Evolutionary conservation across 2,797 vertebrate species (phyloP), one percentile per base, ranked within the genome.

Genomic region (Sebastolobus altivelis): DNA sequence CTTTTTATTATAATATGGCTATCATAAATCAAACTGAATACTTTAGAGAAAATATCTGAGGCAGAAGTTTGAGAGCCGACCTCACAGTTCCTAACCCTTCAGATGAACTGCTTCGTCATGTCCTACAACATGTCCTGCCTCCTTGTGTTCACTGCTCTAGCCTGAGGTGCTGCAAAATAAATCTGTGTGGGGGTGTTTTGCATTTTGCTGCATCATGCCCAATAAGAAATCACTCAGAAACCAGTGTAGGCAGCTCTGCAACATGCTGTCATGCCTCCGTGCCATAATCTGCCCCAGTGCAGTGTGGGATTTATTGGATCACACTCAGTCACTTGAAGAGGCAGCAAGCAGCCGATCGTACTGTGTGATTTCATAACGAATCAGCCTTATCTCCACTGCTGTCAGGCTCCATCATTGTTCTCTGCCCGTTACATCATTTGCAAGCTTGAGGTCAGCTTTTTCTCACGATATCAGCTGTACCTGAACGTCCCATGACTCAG

Each of bases 181-280:
- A 83, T 80, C 52, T n/a, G 54, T 52, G 72, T 59, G 80, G 66
- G 69, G 71, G 33, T 78, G 80, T 82, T 87, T 73, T 80, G 79
- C 81, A 86, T 90, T 87, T 83, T 92, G 86, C 89, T 91, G 91
- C 88, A 90, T 92, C 91, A 90, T 58, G 77, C 11, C 69, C 38
- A 20, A 52, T 8, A 54, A 18, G 1, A 75, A 86, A 75, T 43
- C 54, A 49, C 40, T 75, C 66, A 69, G 61, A 78, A 80, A 31
- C 33, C 65, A 49, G 75, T 13, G 79, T 66, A 63, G 77, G 82
- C 87, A 68, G 73, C 76, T 52, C 79, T 74, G 82, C 77, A 81
- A 58, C 87, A 85, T 16, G 61, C 79, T 22, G 66, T n/a, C 73
- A 52, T 75, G 75, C 81, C 78, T 78, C 73, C 1, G 43, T 59